phyloP scores from a whole-genome alignment of 2,888 invertebrate species.

The Himalopsyche tibetana region DNA sequence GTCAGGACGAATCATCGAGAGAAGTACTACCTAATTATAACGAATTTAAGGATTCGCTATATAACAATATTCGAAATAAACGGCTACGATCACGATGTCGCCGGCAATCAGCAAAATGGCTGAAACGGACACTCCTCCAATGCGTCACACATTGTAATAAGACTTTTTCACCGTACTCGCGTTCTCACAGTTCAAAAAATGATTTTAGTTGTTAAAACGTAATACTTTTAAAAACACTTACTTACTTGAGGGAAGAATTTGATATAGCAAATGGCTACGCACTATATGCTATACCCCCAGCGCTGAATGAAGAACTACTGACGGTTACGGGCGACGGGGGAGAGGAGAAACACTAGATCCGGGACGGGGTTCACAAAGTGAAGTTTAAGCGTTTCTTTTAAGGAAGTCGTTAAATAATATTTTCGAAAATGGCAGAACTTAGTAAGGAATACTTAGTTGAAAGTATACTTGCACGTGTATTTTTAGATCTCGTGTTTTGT shows the following conservation, averaged over 20 bases:
- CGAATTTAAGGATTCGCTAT: background rate
- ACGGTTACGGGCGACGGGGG: constrained; percentile 73
- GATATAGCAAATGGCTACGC: constrained; percentile 77
- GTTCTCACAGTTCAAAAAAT: constrained; percentile 15
- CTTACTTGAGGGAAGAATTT: constrained; percentile 77
- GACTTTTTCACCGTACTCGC: constrained; percentile 64
- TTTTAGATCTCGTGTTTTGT: too few relatives aligned
- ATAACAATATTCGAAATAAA: constrained; percentile 8
- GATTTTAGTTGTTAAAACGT: background rate
- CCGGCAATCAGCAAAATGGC: constrained; percentile 78
- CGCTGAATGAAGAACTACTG: constrained; percentile 76
- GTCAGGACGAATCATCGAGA: background rate
- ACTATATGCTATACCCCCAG: constrained; percentile 77
- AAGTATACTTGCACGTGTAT: background rate
- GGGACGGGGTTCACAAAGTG: constrained; percentile 77
- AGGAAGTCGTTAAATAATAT: constrained; percentile 49
- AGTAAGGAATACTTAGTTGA: background rate
- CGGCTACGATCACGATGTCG: constrained; percentile 73
- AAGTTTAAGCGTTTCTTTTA: constrained; percentile 68
- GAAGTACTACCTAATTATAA: background rate
- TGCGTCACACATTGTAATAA: constrained; percentile 77
- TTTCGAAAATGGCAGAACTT: background rate
- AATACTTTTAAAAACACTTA: constrained; percentile 71
- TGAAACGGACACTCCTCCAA: constrained; percentile 79
- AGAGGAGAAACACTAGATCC: constrained; percentile 75